These are phyloP conservation scores for Centrocercus urophasianus DNA, from an alignment of 2,113 vertebrate species.

Conservation along the genomic window DNA sequence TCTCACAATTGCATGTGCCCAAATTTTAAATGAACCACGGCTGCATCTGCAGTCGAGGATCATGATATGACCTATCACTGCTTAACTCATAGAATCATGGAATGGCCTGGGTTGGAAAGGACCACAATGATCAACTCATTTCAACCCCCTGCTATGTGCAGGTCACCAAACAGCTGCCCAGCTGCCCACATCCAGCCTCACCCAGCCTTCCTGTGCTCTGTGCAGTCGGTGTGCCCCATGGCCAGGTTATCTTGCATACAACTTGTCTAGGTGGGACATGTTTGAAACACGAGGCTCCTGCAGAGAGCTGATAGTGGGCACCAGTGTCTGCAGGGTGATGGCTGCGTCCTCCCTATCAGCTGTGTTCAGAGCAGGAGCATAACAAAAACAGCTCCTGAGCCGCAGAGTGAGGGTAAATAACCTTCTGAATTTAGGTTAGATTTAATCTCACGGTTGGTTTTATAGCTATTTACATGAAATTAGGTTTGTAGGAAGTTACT, in stretches of 20 bases:
- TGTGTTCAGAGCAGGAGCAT: background rate
- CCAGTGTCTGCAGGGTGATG: background rate
- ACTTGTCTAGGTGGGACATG: background rate
- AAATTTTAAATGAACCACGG: background rate
- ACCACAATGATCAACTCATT: no score
- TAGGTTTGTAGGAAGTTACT: background rate
- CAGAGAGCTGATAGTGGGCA: conserved; percentile 33
- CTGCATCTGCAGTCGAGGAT: background rate
- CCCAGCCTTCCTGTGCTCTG: rapidly evolving
- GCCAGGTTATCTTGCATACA: background rate
- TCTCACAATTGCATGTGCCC: background rate
- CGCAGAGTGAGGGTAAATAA: background rate
- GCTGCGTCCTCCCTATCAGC: background rate
- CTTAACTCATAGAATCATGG: background rate
- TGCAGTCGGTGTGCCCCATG: background rate
- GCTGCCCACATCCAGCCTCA: background rate
- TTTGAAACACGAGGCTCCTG: background rate
- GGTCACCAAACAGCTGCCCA: no score
- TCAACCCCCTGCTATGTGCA: no score
- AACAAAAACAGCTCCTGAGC: background rate
- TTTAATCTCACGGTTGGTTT: background rate
- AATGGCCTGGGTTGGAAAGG: no score
- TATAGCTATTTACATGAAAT: background rate
- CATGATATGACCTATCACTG: background rate
- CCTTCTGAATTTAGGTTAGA: background rate